Conservation (phyloP, 2,888 invertebrate species). For the Eristalinus aeneus region DNA sequence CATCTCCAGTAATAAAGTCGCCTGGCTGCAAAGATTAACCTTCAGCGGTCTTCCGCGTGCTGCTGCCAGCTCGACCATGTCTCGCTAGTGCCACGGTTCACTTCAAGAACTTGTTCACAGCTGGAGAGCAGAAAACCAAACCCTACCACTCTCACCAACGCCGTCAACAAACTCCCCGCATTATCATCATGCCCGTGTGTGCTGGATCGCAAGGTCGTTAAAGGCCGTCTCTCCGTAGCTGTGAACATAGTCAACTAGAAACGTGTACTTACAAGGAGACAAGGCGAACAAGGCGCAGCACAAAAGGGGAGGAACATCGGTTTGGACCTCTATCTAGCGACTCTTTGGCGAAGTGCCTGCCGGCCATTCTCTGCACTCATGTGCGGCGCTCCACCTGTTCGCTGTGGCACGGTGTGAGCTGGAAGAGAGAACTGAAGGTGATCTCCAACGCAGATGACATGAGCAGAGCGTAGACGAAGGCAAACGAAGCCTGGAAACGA, state of each 20-base stretch:
- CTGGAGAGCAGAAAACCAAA: not conserved
- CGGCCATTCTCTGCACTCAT: conserved; percentile 22
- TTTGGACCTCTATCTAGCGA: conserved; percentile 31
- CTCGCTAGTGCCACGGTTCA: not conserved
- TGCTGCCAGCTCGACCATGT: not conserved
- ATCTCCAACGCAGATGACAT: conserved; percentile 64
- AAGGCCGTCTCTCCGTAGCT: conserved; percentile 60
- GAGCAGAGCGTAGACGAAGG: conserved; percentile 17
- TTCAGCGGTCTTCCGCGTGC: not conserved
- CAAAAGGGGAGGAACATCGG: conserved; percentile 18
- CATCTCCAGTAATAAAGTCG: not conserved
- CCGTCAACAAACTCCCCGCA: not conserved
- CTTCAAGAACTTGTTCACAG: not conserved
- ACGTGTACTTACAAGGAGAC: conserved; percentile 44
- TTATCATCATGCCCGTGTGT: conserved; percentile 20
- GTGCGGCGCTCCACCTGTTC: not conserved
- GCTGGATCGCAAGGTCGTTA: conserved; percentile 68
- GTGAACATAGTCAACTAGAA: conserved; percentile 43
- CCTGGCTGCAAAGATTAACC: not conserved
- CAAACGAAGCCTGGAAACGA: not conserved
- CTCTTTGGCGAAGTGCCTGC: conserved; percentile 22
- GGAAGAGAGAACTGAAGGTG: conserved; percentile 3
- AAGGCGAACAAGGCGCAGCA: not conserved
- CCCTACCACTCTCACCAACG: not conserved
- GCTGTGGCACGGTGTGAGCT: conserved; percentile 7